These are phyloP conservation scores for Oreochromis spilurus DNA, from an alignment of 2,113 vertebrate genomes.

Conservation along the genomic window DNA sequence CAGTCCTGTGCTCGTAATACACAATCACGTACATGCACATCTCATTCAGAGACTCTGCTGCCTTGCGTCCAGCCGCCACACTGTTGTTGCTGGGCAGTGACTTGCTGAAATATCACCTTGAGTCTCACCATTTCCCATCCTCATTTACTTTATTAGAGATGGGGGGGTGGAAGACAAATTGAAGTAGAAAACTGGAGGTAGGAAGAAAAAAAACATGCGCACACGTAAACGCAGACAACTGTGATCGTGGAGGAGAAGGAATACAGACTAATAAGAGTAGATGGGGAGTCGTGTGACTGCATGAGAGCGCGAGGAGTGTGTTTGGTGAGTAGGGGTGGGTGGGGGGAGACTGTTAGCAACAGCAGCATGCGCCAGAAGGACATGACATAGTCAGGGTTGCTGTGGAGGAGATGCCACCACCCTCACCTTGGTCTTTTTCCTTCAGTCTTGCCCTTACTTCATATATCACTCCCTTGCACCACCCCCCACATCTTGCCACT, in stretches of 20 bases:
- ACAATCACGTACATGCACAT: neutral
- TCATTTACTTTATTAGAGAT: constrained; percentile 72
- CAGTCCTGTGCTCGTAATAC: neutral
- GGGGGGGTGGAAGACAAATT: constrained; percentile 29
- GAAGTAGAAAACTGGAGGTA: constrained; percentile 19
- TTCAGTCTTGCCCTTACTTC: constrained; percentile 7
- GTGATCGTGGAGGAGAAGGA: constrained; percentile 33
- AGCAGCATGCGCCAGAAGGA: constrained; percentile 20
- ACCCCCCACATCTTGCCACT: neutral
- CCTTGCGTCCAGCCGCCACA: neutral
- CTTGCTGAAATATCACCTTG: constrained; percentile 68
- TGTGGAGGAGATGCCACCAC: neutral
- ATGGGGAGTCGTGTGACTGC: neutral
- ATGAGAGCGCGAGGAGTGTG: neutral
- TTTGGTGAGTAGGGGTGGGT: neutral
- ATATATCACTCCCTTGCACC: constrained; percentile 29
- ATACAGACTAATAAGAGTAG: constrained; percentile 56
- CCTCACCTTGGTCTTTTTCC: neutral
- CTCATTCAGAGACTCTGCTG: constrained; percentile 28
- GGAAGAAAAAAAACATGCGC: neutral
- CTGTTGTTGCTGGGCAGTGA: constrained; percentile 49
- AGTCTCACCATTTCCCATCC: constrained; percentile 66
- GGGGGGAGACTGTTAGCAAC: neutral
- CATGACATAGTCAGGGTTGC: constrained; percentile 45
- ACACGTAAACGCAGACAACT: neutral